Conservation (phyloP, 2,797 vertebrate genomes). For the Cossypha dichroa region DNA sequence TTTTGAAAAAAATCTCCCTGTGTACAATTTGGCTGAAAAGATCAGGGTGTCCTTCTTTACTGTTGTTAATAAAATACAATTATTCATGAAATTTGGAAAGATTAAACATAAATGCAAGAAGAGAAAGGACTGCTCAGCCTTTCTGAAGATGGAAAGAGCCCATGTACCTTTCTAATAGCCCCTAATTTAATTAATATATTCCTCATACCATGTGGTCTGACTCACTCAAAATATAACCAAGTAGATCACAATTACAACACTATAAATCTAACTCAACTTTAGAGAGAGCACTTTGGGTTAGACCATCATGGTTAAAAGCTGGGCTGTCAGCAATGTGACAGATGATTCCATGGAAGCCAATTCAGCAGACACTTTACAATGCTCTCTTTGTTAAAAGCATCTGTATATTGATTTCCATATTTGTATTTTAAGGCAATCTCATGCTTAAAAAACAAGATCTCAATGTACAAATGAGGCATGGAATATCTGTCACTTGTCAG, state of each 20-base stretch:
- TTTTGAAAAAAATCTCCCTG: neutral
- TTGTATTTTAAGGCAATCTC: constrained; percentile 48
- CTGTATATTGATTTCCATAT: constrained; percentile 66
- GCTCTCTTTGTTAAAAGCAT: constrained; percentile 47
- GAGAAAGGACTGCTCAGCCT: constrained; percentile 42
- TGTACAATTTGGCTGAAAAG: neutral
- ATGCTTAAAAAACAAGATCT: neutral
- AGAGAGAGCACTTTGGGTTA: constrained; percentile 8
- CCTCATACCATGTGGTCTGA: constrained; percentile 60
- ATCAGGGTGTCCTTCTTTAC: neutral
- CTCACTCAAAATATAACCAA: constrained; percentile 64
- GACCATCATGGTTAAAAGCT: constrained; percentile 8
- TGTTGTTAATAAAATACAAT: neutral
- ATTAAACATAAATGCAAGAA: constrained; percentile 49
- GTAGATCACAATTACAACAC: constrained; percentile 59
- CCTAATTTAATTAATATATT: constrained; percentile 72
- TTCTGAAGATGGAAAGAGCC: constrained; percentile 30
- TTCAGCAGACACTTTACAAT: constrained; percentile 36
- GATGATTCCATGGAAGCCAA: neutral
- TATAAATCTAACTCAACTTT: constrained; percentile 40
- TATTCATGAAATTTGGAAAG: constrained; percentile 11
- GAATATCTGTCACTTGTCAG: constrained; percentile 25
- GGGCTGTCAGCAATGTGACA: neutral
- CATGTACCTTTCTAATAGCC: constrained; percentile 53
- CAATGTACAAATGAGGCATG: constrained; percentile 12